Base-by-base conservation (phyloP, 1,140 invertebrate genomes). In the Drosophila santomea region DNA sequence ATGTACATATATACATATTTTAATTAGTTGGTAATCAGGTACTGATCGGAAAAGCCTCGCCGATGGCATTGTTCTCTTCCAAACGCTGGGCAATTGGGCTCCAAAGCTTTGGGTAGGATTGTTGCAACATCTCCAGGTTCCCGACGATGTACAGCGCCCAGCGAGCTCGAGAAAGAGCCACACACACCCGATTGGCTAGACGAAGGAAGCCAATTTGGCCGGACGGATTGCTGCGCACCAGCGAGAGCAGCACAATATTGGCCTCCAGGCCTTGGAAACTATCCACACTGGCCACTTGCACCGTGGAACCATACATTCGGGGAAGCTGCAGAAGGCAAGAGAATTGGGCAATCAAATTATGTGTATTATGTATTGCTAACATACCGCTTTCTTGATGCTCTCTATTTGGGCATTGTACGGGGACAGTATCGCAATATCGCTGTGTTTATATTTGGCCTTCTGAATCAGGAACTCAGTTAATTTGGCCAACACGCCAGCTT, bases 201-300 rank as follows among this genome's bases (percentile, higher is more conserved):
- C 94, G 94, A 4, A 98, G 91, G 93, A 97, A 98, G 4, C 97
- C 97, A 82, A 97, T 95, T 32, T 93, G 94, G n/a, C 93, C 93
- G 6, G 95, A 92, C 6, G 91, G 67, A 81, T 96, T 96, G 89
- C 95, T 97, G 4, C 97, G 93, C 0, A 98, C 97, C 2, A 98
- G 92, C 0, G 97, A 98, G 10, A 98, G 85, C 3, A 98, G 84
- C 60, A 98, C 95, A 32, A 98, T 97, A 74, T 97, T 95, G 41
- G 95, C 96, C 92, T 98, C 97, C 91, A 97, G 96, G 1, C 97
- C 97, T 93, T 97, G 97, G 86, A 94, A 97, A 89, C 96, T 97
- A 91, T 98, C 97, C 2, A 98, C 94, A 5, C 95, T 94, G 3
- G 39, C 94, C 94, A 17, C 97, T 92, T 23, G 91, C 80, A 38